Base-by-base conservation (phyloP, 1,140 invertebrate species). In the Solenopsis invicta region DNA sequence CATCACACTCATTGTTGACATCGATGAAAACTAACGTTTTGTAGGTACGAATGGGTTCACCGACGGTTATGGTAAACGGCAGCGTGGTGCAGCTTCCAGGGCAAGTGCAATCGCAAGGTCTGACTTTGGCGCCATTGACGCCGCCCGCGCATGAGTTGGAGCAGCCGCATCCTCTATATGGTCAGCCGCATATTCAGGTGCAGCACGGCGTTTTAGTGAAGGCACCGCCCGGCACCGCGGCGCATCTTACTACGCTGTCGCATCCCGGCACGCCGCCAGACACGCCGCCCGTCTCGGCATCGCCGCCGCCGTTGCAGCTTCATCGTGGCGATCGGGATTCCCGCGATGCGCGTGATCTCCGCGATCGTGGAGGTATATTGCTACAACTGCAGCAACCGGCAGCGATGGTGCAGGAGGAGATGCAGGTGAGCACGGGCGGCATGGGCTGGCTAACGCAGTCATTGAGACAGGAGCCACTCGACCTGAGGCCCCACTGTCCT, bases 231-330 rank as follows among this genome's bases (percentile, higher is more conserved):
- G 93, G 94, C 21, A 88, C 92, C 13, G 84, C 93, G 1, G 91
- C 94, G 0, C 94, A 94, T 41, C 85, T 95, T 69, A 94, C 95
- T 21, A 95, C 94, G 6, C 89, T 95, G 0, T 94, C 95, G 29
- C 96, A 96, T 89, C 97, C 97, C 45, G 97, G 97, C 34, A 97
- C 97, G 4, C 97, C 97, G 0, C 97, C 97, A 1, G 97, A 98
- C 89, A 98, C 97, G n/a, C 97, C 97, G 6, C 97, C 97, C 0
- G 96, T 96, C 0, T 96, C 95, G 5, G 92, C 95, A 0, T 95
- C 94, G 12, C 95, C 95, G 93, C 94, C 95, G 90, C 96, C 97
- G 81, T 93, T 97, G 85, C 93, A 96, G 90, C 92, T 96, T 50
- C 94, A 95, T 16, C 92, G 94, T 1, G 90, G 92, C 86, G 93